A percentile compares a stretch with the other conserved stretches of the same genome.
Evolutionary conservation across 1,140 invertebrate genomes (phyloP).

Genomic region (Teleogryllus occipitalis): DNA sequence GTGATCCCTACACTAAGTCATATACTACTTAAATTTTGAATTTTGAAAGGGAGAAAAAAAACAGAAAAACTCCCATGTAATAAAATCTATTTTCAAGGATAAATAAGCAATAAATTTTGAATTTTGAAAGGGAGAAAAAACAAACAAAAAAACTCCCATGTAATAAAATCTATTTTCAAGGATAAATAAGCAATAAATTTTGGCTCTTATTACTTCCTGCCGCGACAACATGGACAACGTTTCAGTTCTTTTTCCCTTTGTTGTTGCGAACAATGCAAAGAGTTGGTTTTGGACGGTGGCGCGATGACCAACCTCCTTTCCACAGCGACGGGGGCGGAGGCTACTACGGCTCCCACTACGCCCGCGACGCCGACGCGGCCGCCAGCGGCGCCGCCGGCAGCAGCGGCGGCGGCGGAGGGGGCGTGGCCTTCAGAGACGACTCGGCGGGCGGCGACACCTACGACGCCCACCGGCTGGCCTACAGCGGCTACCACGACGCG

Average conservation of each 20-base stretch:
- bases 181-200: no score
- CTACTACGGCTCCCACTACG: neutral
- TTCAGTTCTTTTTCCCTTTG: neutral
- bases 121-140: no score
- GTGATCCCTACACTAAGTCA: no score
- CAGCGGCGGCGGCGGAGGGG: constrained; percentile 25
- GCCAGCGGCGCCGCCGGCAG: constrained; percentile 25
- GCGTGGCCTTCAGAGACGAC: constrained; percentile 22
- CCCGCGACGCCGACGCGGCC: constrained; percentile 9
- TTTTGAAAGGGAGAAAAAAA: no score
- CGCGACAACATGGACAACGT: no score
- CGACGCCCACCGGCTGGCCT: constrained; percentile 48
- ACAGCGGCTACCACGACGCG: constrained; percentile 55
- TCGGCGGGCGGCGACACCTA: constrained; percentile 31
- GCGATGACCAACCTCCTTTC: constrained; percentile 19
- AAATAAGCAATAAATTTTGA: no score
- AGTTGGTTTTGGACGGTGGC: neutral
- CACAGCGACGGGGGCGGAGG: constrained; percentile 1
- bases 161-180: no score
- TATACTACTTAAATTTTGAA: no score
- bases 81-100: no score
- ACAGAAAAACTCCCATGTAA: no score
- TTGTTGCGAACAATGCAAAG: neutral
- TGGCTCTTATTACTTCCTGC: no score
- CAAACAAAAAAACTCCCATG: no score